A percentile compares a stretch with the other conserved stretches of the same genome.
phyloP scores from a whole-genome alignment of 2,888 invertebrate genomes.

The Endotricha flammealis region DNA sequence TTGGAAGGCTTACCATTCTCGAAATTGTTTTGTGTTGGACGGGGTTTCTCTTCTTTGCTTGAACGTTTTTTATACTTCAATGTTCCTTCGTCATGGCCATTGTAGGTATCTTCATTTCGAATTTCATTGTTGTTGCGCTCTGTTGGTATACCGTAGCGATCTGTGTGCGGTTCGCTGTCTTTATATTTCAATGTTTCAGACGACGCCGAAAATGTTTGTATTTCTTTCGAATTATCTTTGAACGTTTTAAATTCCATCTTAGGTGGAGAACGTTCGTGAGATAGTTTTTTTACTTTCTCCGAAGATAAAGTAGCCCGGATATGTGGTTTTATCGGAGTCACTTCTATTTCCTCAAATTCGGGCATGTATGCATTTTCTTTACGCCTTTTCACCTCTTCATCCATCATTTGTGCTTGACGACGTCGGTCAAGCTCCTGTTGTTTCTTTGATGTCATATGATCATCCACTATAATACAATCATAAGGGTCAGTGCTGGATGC shows the following conservation, averaged over 20 bases:
- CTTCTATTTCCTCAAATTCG: conserved; percentile 73
- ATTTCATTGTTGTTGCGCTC: conserved; percentile 60
- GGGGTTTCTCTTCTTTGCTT: conserved; percentile 61
- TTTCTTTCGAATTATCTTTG: conserved; percentile 70
- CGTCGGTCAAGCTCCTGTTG: conserved; percentile 71
- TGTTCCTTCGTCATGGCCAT: conserved; percentile 66
- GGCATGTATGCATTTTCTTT: conserved; percentile 71
- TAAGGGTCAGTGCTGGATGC: conserved; percentile 85
- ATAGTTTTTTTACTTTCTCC: conserved; percentile 59
- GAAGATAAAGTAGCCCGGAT: conserved; percentile 61
- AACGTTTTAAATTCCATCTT: conserved; percentile 76
- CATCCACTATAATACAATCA: conserved; percentile 90
- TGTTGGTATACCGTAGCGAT: conserved; percentile 65
- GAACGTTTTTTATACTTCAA: conserved; percentile 68
- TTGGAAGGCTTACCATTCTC: conserved; percentile 54
- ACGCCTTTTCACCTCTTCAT: conserved; percentile 58
- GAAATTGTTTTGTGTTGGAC: conserved; percentile 39
- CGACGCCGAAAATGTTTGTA: conserved; percentile 71
- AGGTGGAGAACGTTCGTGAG: conserved; percentile 60
- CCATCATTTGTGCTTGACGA: conserved; percentile 55
- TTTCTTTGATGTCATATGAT: conserved; percentile 80
- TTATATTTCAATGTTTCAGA: conserved; percentile 72
- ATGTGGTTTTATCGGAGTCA: conserved; percentile 69
- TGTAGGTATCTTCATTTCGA: conserved; percentile 54
- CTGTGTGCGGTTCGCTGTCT: conserved; percentile 59